Base-by-base conservation (phyloP, 2,888 invertebrate genomes). In the Nomada fabriciana region DNA sequence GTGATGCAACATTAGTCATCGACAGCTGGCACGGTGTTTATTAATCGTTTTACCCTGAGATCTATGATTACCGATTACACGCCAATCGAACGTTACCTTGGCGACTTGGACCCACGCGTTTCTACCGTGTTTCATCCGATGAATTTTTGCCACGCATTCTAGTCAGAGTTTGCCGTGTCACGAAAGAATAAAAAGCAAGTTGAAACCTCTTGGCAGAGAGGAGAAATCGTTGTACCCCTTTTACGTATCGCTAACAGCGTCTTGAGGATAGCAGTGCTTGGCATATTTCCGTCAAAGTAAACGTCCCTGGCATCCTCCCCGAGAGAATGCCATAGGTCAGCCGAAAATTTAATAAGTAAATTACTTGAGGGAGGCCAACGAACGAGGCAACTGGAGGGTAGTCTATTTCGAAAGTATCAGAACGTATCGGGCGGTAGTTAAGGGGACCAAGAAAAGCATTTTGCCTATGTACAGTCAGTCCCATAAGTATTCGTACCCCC, bases 291-390 rank as follows among this genome's bases (percentile, higher is more conserved):
- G 86, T 93, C 94, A 94, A 94, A 93, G 94, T 91, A 91, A 93
- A 92, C 93, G 91, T 92, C 88, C 88, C 83, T 89, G 93, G 93
- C 91, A 94, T 93, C 86, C 89, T 88, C 89, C 90, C 90, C 86
- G 85, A 87, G 88, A 90, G 92, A 91, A 93, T 93, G 90, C 91
- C 90, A 90, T 91, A 92, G 91, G 92, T 91, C 90, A 90, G 89
- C 89, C 88, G 87, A 89, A 91, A 94, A 94, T 93, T 93, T 93
- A 94, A 94, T 94, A 94, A 94, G 93, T 93, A 92, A 93, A 94
- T 94, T 94, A 94, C 92, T 94, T 84, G 83, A 89, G 85, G 87
- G 84, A 88, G 88, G 86, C 72, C 69, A 67, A 52, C 50, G 74
- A 80, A 69, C 76, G 63, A 71, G 23, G 74, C 43, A 52, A 25